Evolutionary conservation across 2,888 invertebrate species (phyloP).

Genomic region (Notodonta dromedarius): DNA sequence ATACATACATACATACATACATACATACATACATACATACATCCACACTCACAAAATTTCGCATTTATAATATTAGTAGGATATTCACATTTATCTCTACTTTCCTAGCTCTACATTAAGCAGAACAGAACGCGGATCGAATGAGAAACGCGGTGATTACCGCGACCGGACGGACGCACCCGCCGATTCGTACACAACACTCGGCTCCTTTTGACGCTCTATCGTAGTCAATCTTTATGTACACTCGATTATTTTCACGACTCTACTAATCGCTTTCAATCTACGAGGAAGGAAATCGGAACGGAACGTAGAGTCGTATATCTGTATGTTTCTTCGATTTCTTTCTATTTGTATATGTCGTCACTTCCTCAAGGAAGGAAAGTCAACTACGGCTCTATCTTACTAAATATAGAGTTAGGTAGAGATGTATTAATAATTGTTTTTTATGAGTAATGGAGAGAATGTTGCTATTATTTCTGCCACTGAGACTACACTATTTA

Average conservation of each 20-base stretch:
- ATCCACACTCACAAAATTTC: no score
- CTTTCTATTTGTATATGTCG: neutral
- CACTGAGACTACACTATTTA: no score
- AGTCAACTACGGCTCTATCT: no score
- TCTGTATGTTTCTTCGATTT: neutral
- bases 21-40: no score
- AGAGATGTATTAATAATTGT: no score
- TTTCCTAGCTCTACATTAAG: neutral
- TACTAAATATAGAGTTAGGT: no score
- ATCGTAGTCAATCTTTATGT: neutral
- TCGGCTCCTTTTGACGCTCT: conserved; percentile 5
- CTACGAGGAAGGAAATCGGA: conserved; percentile 5
- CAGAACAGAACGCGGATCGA: conserved; percentile 46
- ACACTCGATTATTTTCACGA: conserved; percentile 3
- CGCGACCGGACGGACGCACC: conserved; percentile 25
- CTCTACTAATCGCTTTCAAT: conserved; percentile 5
- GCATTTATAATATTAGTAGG: no score
- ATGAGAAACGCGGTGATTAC: conserved; percentile 64
- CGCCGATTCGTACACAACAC: conserved; percentile 7
- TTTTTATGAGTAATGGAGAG: no score
- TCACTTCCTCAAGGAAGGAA: no score
- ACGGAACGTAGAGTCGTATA: neutral
- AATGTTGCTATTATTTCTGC: no score
- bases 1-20: no score
- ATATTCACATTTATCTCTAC: neutral